phyloP scores from a whole-genome alignment of 1,140 invertebrate species.

The Lepidurus arcticus region DNA sequence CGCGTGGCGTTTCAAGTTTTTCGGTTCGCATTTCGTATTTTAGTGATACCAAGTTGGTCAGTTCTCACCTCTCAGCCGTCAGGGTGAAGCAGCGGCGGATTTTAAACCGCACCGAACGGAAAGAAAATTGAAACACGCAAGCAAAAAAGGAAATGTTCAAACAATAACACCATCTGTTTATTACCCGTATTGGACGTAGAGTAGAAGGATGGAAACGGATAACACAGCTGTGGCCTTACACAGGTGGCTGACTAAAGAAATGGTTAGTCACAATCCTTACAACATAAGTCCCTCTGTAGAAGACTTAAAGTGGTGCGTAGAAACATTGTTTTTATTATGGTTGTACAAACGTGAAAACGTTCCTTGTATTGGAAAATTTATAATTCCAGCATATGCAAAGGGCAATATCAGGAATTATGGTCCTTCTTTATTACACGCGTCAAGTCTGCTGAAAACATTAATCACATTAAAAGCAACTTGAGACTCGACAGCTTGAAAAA shows the following conservation, averaged over 20 bases:
- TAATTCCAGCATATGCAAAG: conserved; percentile 27
- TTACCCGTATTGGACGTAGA: background rate
- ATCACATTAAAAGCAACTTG: conserved; percentile 25
- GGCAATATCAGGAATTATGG: conserved; percentile 29
- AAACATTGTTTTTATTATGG: background rate
- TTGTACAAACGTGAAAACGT: background rate
- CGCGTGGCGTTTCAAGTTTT: too few species aligned
- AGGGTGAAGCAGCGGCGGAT: too few species aligned
- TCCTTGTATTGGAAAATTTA: background rate
- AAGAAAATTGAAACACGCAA: background rate
- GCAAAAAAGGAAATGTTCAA: background rate
- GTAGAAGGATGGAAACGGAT: background rate
- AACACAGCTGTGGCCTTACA: background rate
- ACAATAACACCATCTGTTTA: background rate
- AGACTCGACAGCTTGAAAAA: conserved; percentile 16
- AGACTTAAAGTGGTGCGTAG: background rate
- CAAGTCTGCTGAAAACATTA: conserved; percentile 11
- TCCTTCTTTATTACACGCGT: conserved; percentile 24
- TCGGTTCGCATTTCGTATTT: too few species aligned
- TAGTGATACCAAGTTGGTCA: too few species aligned
- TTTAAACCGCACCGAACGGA: background rate
- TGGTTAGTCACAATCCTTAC: background rate
- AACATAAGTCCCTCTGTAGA: background rate
- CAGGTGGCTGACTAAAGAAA: background rate
- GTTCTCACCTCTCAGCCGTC: too few species aligned